A percentile compares a stretch with the other conserved stretches of the same genome.
These are phyloP conservation scores for Panagrolaimus sp. DNA, from an alignment of 1,140 invertebrate species.

Conservation along the genomic window DNA sequence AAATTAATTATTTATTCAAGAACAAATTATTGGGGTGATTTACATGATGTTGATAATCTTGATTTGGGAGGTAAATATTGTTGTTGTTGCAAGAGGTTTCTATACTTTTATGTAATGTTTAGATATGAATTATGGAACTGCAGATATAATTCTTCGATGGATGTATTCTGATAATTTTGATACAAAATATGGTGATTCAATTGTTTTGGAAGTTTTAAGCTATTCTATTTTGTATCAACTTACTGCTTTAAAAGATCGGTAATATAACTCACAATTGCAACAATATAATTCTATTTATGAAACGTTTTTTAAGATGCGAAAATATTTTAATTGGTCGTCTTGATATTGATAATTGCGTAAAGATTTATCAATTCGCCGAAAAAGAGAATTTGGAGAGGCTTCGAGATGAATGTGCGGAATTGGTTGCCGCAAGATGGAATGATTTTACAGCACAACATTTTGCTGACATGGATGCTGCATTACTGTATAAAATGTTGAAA, in stretches of 20 bases:
- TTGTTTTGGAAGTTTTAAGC: conserved; percentile 75
- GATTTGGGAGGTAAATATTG: conserved; percentile 65
- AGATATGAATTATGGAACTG: conserved; percentile 67
- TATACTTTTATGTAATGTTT: conserved; percentile 29
- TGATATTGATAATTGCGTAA: conserved; percentile 78
- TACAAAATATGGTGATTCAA: conserved; percentile 66
- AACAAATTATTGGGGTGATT: conserved; percentile 64
- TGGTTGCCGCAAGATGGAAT: conserved; percentile 72
- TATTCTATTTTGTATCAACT: conserved; percentile 75
- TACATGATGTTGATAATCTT: conserved; percentile 68
- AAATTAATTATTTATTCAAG: conserved; percentile 82
- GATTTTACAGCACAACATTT: conserved; percentile 85
- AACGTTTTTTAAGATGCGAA: conserved; percentile 27
- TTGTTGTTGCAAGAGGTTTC: conserved; percentile 8
- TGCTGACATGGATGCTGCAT: conserved; percentile 79
- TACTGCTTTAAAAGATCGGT: conserved; percentile 63
- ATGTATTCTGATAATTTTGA: conserved; percentile 82
- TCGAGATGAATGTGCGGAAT: conserved; percentile 80
- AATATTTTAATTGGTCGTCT: conserved; percentile 77
- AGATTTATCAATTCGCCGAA: conserved; percentile 84
- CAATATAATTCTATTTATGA: not conserved
- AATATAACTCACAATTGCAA: conserved; percentile 8
- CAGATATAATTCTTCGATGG: conserved; percentile 76
- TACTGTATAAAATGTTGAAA: conserved; percentile 83
- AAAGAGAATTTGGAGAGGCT: conserved; percentile 83